Base-by-base conservation (phyloP, 1,140 invertebrate genomes). In the Lepidurus arcticus region DNA sequence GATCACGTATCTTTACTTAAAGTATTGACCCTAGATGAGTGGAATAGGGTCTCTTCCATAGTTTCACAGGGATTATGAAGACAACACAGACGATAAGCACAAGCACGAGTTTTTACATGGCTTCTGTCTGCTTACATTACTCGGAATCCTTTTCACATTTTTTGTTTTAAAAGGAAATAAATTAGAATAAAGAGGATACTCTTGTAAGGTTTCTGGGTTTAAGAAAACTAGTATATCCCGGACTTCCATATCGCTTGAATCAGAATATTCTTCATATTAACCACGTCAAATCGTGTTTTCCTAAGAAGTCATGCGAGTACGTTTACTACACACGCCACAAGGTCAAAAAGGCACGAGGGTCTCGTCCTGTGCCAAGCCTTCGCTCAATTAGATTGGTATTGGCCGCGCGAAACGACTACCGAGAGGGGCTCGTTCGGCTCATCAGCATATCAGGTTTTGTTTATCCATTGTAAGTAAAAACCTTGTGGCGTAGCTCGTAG, bases 71-170 rank as follows among this genome's bases (percentile, higher is more conserved):
- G 53, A 65, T 65, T 65, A 65, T 65, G 53, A 21, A 21, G 53
- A 65, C 53, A 65, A 65, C 53, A 65, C 4, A 65, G 53, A 65
- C 53, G 53, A 65, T 65, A 65, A 65, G 53, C 53, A 21, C 21
- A 65, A 21, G 53, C n/a, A 21, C 21, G 21, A 21, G 53, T 65
- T n/a, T 21, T 65, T 65, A 65, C 16, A 65, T n/a, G 53, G 53
- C 21, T 65, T 65, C 53, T 65, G 53, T 65, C 53, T 65, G 53
- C 16, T 65, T 65, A 65, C 53, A n/a, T 65, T 16, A 65, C 53
- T 13, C 7, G 53, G 16, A 4, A 65, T n/a, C 53, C 21, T 65
- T 65, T 7, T 11, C 53, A 4, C 34, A 2, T 34, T 65, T 65
- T 65, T 65, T 21, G 53, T 65, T 65, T 9, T 9, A 21, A 21